phyloP scores from a whole-genome alignment of 2,888 invertebrate species.

The Tetanocera ferruginea region DNA sequence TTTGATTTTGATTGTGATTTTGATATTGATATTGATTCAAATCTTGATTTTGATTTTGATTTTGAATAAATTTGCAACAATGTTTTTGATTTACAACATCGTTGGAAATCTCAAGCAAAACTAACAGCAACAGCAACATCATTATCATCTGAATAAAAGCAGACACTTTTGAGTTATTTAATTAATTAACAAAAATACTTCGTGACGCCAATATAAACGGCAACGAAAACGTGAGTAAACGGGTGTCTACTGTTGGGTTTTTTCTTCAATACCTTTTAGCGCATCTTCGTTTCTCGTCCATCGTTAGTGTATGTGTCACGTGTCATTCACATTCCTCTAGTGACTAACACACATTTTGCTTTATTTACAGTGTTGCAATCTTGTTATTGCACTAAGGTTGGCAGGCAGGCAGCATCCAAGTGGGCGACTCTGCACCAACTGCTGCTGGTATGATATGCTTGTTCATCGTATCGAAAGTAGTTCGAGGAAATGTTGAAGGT shows the following conservation, averaged over 20 bases:
- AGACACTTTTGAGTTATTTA: slow-evolving; percentile 6
- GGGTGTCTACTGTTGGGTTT: neutral
- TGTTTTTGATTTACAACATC: neutral
- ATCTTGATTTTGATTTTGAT: too few species aligned
- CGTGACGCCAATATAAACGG: slow-evolving; percentile 14
- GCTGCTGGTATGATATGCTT: neutral
- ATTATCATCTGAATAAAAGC: too few species aligned
- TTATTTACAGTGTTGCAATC: neutral
- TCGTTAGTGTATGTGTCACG: slow-evolving; percentile 23
- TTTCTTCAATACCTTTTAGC: neutral
- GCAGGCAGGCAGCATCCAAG: neutral
- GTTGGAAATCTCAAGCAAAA: neutral
- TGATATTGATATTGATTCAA: too few species aligned
- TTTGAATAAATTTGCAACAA: too few species aligned
- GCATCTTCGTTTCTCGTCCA: neutral
- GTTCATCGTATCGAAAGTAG: neutral
- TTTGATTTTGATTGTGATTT: too few species aligned
- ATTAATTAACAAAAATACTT: slow-evolving; percentile 23
- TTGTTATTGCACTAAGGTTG: neutral
- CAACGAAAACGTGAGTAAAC: neutral
- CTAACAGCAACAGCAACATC: too few species aligned
- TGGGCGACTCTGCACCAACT: neutral
- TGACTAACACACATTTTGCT: slow-evolving; percentile 8
- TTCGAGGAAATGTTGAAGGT: neutral
- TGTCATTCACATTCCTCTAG: slow-evolving; percentile 29